These are phyloP conservation scores for Luidia sarsii DNA, from an alignment of 53 echinoderm and acorn worm species.

Conservation along the genomic window DNA sequence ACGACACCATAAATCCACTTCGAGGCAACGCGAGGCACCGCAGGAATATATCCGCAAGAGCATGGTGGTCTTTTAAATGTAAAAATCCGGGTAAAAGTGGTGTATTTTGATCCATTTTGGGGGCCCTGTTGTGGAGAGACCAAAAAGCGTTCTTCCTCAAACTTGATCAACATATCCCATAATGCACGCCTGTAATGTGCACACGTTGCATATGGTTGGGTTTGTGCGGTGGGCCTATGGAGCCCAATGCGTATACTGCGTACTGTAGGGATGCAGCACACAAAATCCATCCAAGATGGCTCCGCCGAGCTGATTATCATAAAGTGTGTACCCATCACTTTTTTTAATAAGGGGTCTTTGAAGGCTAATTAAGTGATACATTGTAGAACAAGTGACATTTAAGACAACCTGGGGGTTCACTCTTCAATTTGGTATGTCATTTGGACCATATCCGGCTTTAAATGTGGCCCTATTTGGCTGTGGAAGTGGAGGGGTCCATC, in stretches of 20 bases:
- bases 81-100: slow-evolving; percentile 56
- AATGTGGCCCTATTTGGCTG: too few species aligned
- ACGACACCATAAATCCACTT: slow-evolving; percentile 52
- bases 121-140: slow-evolving; percentile 14
- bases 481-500: too few species aligned
- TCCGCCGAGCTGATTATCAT: too few species aligned
- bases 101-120: slow-evolving; percentile 49
- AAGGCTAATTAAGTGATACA: too few species aligned
- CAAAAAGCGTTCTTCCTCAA: neutral
- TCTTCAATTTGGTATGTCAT: too few species aligned
- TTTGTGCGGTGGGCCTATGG: neutral
- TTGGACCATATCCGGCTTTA: too few species aligned
- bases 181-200: slow-evolving; percentile 8
- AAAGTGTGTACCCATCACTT: too few species aligned
- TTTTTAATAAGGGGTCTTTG: too few species aligned
- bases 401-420: too few species aligned
- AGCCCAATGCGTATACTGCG: neutral
- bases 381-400: too few species aligned
- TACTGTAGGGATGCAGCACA: too few species aligned
- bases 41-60: slow-evolving; percentile 55
- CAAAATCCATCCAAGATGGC: too few species aligned
- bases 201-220: neutral
- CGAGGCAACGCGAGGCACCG: slow-evolving; percentile 15
- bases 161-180: slow-evolving; percentile 54
- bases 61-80: slow-evolving; percentile 55